Percentiles rank a stretch among this genome's conserved stretches.
These are phyloP conservation scores for Phenacoccus solenopsis DNA, from an alignment of 1,140 invertebrate species.

Conservation along the genomic window DNA sequence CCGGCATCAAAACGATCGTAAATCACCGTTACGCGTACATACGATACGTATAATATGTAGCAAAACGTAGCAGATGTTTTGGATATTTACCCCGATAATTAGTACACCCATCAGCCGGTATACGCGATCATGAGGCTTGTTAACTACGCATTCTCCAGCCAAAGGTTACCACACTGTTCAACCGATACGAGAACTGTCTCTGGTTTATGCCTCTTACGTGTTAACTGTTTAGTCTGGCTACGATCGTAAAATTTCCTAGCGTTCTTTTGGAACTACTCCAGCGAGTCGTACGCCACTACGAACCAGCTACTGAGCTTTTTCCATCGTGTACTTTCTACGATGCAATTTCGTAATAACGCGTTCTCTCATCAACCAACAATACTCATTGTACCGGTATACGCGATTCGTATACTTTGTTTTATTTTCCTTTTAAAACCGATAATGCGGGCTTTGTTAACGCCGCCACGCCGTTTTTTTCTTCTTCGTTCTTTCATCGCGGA, in stretches of 20 bases:
- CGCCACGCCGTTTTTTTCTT: background rate
- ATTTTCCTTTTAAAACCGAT: background rate
- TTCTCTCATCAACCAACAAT: background rate
- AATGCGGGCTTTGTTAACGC: background rate
- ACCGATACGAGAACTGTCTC: background rate
- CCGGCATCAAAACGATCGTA: background rate
- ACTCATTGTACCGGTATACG: background rate
- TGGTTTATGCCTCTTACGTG: background rate
- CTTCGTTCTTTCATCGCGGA: background rate
- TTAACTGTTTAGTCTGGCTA: background rate
- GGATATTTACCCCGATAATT: background rate
- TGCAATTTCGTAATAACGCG: background rate
- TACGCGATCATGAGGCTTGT: background rate
- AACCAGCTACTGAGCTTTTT: too few species aligned
- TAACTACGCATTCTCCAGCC: background rate
- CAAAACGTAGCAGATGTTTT: background rate
- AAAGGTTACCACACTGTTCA: background rate
- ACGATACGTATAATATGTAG: background rate
- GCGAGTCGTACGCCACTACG: too few species aligned
- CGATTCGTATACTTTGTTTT: background rate
- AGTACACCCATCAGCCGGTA: background rate
- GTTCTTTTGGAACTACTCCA: background rate
- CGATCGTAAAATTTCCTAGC: background rate
- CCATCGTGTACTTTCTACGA: too few species aligned
- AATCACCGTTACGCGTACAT: background rate